Percentiles rank a stretch among this genome's conserved stretches.
These are phyloP conservation scores for Girardinus metallicus DNA, from an alignment of 2,797 vertebrate species.

Conservation along the genomic window DNA sequence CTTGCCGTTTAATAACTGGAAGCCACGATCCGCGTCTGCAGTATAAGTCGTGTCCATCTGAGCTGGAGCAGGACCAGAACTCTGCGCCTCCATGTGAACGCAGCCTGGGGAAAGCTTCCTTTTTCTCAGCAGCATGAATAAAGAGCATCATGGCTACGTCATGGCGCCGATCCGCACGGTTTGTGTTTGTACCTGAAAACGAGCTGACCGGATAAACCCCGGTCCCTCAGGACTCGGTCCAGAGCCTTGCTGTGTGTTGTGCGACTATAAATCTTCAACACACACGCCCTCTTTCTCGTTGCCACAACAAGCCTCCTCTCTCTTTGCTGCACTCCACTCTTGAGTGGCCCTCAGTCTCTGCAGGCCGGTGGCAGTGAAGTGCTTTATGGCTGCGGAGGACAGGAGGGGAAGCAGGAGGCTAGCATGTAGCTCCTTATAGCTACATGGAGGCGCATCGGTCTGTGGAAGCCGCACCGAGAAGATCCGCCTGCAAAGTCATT, in stretches of 20 bases:
- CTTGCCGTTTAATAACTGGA: constrained; percentile 18
- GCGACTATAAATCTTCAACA: constrained; percentile 63
- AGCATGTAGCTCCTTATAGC: constrained; percentile 64
- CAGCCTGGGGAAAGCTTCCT: constrained; percentile 15
- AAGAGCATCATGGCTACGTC: constrained; percentile 23
- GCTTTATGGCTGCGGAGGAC: constrained; percentile 67
- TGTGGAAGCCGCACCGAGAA: background rate
- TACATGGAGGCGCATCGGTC: constrained; percentile 22
- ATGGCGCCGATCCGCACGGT: constrained; percentile 5
- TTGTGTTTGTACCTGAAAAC: constrained; percentile 40
- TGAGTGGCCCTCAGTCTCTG: constrained; percentile 57
- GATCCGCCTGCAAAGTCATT: no score
- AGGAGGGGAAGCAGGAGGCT: constrained; percentile 53
- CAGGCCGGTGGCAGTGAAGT: constrained; percentile 65
- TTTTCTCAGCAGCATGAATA: constrained; percentile 20
- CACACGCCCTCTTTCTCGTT: constrained; percentile 15
- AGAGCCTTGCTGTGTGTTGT: constrained; percentile 38
- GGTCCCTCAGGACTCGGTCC: constrained; percentile 43
- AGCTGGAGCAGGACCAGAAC: constrained; percentile 39
- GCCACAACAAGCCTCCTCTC: constrained; percentile 40
- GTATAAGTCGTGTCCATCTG: constrained; percentile 23
- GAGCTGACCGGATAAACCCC: constrained; percentile 44
- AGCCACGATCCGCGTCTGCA: constrained; percentile 3
- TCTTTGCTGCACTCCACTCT: constrained; percentile 50
- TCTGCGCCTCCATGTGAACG: constrained; percentile 31